These are phyloP conservation scores for Andrena cerasifolii DNA, from an alignment of 1,140 invertebrate genomes.

Conservation along the genomic window DNA sequence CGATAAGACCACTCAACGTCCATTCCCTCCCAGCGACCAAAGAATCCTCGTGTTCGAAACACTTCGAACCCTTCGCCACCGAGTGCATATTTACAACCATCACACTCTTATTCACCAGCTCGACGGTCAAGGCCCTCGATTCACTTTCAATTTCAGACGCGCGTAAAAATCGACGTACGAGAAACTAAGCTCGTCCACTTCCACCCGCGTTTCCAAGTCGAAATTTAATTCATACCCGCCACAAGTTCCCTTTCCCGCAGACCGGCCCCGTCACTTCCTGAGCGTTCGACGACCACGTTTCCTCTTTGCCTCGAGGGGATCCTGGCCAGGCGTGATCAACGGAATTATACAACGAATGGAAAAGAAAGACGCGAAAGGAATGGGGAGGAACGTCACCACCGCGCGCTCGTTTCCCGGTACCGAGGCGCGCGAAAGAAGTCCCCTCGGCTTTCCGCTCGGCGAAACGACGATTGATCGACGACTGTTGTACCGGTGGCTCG, in stretches of 20 bases:
- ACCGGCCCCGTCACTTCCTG: too few relatives aligned
- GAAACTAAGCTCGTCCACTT: neutral
- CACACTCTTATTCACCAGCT: neutral
- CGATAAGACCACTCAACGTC: constrained; percentile 3
- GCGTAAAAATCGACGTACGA: neutral
- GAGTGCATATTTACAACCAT: constrained; percentile 17
- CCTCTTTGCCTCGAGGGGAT: too few relatives aligned
- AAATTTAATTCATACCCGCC: neutral
- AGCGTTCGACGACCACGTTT: too few relatives aligned
- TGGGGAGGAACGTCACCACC: neutral
- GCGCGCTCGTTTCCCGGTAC: constrained; percentile 32
- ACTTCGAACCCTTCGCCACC: neutral
- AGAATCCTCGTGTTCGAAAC: neutral
- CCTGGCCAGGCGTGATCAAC: too few relatives aligned
- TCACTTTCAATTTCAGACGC: neutral
- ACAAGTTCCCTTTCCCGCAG: too few relatives aligned
- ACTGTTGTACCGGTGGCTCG: constrained; percentile 10
- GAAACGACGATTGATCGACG: neutral
- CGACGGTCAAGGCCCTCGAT: neutral
- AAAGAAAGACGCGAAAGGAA: too few relatives aligned
- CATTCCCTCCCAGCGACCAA: neutral
- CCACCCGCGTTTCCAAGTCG: too few relatives aligned
- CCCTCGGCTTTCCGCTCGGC: neutral
- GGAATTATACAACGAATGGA: too few relatives aligned
- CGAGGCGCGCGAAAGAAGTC: neutral